phyloP scores from a whole-genome alignment of 2,888 invertebrate species.

The Ditula angustiorana region DNA sequence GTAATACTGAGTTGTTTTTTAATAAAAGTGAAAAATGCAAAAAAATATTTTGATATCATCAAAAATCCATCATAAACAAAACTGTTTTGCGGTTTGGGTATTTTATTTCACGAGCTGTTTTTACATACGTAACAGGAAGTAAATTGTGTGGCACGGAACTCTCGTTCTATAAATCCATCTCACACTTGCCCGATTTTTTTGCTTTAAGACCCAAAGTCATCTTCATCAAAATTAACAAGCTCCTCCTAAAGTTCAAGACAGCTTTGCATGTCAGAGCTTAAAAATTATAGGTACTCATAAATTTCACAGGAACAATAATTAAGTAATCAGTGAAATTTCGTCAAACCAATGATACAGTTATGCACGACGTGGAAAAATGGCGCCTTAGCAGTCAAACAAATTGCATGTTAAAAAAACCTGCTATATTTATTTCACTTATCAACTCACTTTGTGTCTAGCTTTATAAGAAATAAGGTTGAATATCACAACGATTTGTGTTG shows the following conservation, averaged over 20 bases:
- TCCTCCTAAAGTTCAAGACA: conserved; percentile 33
- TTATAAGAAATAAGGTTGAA: conserved; percentile 40
- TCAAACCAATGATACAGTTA: conserved; percentile 79
- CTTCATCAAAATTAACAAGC: conserved; percentile 38
- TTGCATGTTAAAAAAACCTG: conserved; percentile 50
- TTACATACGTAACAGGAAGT: no score
- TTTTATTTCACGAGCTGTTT: no score
- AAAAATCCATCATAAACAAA: no score
- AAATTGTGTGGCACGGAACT: no score
- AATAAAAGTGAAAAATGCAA: no score
- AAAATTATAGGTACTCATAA: conserved; percentile 61
- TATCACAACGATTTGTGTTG: conserved; percentile 30
- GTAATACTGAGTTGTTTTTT: no score
- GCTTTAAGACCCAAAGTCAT: conserved; percentile 24
- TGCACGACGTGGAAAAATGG: conserved; percentile 65
- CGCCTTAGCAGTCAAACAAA: conserved; percentile 60
- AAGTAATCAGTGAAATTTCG: conserved; percentile 77
- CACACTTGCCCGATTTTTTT: conserved; percentile 14
- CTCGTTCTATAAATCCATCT: no score
- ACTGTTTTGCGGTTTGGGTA: no score
- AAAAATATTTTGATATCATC: no score
- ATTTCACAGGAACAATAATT: conserved; percentile 66
- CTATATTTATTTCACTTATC: conserved; percentile 7
- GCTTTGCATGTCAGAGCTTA: conserved; percentile 56
- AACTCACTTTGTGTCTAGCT: conserved; percentile 43